Evolutionary conservation across 2,113 vertebrate species (phyloP), one percentile per base, ranked within the genome.

Genomic region (Eublepharis macularius): DNA sequence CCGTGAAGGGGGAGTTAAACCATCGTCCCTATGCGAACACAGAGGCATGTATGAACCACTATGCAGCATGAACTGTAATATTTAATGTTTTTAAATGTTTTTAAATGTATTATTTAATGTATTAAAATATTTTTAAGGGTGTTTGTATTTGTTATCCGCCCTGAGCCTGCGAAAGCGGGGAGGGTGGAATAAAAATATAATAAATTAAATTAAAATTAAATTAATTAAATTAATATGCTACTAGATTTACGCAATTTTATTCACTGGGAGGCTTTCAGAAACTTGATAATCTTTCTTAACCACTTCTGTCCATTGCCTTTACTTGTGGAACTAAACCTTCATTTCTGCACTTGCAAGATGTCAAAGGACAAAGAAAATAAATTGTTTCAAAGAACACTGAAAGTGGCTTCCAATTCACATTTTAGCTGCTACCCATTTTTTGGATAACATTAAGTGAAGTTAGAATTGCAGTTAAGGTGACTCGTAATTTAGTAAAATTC

Each of bases 341-440:
- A 89, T 82, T 91, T 90, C 81, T 73, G 69, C 80, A 91, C 80
- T 92, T 89, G 90, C 81, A 85, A 84, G 57, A 88, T 81, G 89
- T 95, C 79, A 84, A 91, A 93, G 90, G 80, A 90, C 92, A 83
- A 93, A 91, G 86, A 72, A 85, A 91, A 85, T 24, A 80, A 84
- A 87, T 73, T 92, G 65, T 80, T 80, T 82, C 54, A 78, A 86
- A 87, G 66, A 90, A 93, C 89, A 90, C 66, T 63, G 77, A 92
- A 91, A 73, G 83, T 89, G 88, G 70, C 84, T 91, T 90, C 90
- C 76, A 87, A 78, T 76, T 85, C 85, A 85, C 80, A 80, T 92
- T 94, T 92, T 13, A 92, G 89, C 49, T 94, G 93, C 89, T 93
- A 91, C 90, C 83, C 92, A 92, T 93, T 89, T 83, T 95, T 93